phyloP scores from a whole-genome alignment of 2,888 invertebrate species.

The Microplitis manilae region DNA sequence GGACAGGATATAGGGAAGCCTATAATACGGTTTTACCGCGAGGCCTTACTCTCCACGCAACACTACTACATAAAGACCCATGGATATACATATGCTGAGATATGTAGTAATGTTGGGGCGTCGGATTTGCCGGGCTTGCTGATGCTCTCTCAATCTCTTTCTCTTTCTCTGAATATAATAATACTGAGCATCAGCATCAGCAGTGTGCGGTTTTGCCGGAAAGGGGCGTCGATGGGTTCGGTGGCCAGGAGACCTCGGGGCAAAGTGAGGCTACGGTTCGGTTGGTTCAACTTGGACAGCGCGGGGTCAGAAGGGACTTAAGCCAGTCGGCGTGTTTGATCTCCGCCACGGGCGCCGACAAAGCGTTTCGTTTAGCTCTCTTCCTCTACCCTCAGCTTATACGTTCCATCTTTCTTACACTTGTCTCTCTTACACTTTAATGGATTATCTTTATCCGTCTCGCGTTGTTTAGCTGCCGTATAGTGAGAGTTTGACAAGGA shows the following conservation, averaged over 20 bases:
- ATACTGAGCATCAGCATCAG: slow-evolving; percentile 2
- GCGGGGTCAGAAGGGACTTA: slow-evolving; percentile 50
- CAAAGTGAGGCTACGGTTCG: slow-evolving; percentile 36
- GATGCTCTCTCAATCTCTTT: slow-evolving; percentile 1
- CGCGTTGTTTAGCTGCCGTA: slow-evolving; percentile 46
- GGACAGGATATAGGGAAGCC: slow-evolving; percentile 60
- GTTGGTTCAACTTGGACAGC: slow-evolving; percentile 33
- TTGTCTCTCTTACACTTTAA: slow-evolving; percentile 54
- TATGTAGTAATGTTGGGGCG: slow-evolving; percentile 44
- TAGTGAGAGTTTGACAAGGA: slow-evolving; percentile 41
- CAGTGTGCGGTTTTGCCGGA: slow-evolving; percentile 51
- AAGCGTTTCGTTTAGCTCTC: slow-evolving; percentile 64
- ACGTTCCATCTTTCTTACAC: slow-evolving; percentile 32
- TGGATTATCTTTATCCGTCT: slow-evolving; percentile 49
- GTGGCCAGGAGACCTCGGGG: slow-evolving; percentile 34
- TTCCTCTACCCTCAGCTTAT: slow-evolving; percentile 40
- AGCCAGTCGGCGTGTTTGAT: slow-evolving; percentile 68
- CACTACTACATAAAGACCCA: slow-evolving; percentile 13
- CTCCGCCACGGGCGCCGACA: slow-evolving; percentile 70
- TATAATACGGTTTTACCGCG: slow-evolving; percentile 67
- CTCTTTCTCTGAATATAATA: slow-evolving; percentile 1
- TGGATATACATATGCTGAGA: background rate
- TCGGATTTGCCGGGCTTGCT: slow-evolving; percentile 56
- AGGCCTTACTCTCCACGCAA: slow-evolving; percentile 47
- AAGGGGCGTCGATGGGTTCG: slow-evolving; percentile 45